Percentiles rank a stretch among this genome's conserved stretches.
phyloP scores from a whole-genome alignment of 2,113 vertebrate genomes.

The Halichoeres trimaculatus region DNA sequence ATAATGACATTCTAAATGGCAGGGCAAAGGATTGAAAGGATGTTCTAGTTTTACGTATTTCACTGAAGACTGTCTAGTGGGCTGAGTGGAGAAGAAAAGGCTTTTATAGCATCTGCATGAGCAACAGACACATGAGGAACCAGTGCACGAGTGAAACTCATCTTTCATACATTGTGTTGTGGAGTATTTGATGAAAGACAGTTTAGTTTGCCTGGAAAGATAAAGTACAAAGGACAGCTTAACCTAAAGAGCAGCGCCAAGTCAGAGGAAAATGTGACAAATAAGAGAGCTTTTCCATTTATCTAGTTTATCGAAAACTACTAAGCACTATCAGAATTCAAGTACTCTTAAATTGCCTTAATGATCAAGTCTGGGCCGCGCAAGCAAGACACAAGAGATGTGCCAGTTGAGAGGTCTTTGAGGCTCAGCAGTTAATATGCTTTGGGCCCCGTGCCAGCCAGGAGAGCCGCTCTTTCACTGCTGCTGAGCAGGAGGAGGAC shows the following conservation, averaged over 20 bases:
- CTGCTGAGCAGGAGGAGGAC: constrained; percentile 32
- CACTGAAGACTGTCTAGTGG: not conserved
- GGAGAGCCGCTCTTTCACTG: constrained; percentile 26
- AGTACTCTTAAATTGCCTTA: constrained; percentile 65
- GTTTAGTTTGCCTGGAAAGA: not conserved
- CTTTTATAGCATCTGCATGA: not conserved
- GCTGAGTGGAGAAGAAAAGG: constrained; percentile 9
- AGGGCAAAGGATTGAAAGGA: not conserved
- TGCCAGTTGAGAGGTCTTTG: constrained; percentile 48
- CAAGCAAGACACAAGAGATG: constrained; percentile 14
- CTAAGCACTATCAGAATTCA: constrained; percentile 52
- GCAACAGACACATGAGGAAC: not conserved
- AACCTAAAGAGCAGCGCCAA: constrained; percentile 18
- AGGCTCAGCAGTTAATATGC: constrained; percentile 65
- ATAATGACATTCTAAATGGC: constrained; percentile 5
- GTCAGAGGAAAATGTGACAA: constrained; percentile 33
- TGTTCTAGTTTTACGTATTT: not conserved
- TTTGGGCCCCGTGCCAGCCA: constrained; percentile 54
- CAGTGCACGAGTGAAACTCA: not conserved
- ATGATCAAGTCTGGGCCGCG: constrained; percentile 63
- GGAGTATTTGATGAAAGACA: constrained; percentile 7
- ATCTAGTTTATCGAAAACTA: constrained; percentile 63
- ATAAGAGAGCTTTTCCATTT: constrained; percentile 48
- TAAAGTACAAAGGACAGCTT: constrained; percentile 10
- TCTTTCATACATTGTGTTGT: constrained; percentile 12